Conservation (phyloP, 2,113 vertebrate species). For the Erpornis zantholeuca region DNA sequence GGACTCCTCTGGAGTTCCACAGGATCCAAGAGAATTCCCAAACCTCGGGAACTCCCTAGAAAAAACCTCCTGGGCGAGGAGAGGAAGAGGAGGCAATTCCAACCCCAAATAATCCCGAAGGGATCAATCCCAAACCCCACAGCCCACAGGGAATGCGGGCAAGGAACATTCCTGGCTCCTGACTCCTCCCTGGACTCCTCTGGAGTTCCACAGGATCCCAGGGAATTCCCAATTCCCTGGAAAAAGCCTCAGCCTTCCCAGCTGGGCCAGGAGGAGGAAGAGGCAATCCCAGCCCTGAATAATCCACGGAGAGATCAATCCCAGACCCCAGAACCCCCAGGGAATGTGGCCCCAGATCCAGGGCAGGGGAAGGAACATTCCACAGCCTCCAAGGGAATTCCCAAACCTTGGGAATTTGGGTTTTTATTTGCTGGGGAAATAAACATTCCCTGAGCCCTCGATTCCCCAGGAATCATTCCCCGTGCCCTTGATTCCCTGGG, state of each 20-base stretch:
- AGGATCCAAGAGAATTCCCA: fast-evolving
- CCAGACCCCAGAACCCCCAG: too few relatives aligned
- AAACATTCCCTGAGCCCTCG: too few relatives aligned
- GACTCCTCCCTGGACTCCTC: too few relatives aligned
- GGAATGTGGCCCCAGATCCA: too few relatives aligned
- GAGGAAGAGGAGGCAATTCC: not conserved
- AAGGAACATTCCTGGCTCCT: too few relatives aligned
- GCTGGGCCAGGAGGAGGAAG: not conserved
- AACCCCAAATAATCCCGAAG: fast-evolving
- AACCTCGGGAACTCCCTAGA: not conserved
- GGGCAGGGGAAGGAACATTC: not conserved
- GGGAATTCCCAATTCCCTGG: too few relatives aligned
- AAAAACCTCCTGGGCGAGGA: not conserved
- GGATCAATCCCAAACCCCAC: not conserved
- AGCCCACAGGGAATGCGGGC: not conserved
- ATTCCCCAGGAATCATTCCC: too few relatives aligned
- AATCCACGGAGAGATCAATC: too few relatives aligned
- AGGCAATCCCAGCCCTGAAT: too few relatives aligned
- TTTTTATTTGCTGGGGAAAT: too few relatives aligned
- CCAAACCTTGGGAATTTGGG: not conserved
- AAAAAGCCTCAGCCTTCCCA: too few relatives aligned
- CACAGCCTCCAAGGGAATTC: not conserved
- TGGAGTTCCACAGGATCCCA: not conserved
- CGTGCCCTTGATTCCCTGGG: too few relatives aligned
- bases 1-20: not conserved